Base-by-base conservation (phyloP, 1,140 invertebrate genomes). In the Caenorhabditis inopinata region DNA sequence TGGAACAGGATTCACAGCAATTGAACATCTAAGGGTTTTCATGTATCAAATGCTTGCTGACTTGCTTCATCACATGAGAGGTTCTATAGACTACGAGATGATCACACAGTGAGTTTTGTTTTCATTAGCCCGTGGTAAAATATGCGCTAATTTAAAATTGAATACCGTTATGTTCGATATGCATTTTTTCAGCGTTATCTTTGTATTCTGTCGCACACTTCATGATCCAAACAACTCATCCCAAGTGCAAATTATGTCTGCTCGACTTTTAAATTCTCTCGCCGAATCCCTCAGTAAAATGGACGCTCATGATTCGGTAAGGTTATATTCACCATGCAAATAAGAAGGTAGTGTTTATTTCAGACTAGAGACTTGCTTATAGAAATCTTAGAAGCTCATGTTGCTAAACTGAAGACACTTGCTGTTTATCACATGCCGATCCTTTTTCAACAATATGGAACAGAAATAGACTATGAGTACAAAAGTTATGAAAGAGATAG, bases 11-110 rank as follows among this genome's bases (percentile, higher is more conserved):
- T 79, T 58, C 46, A 79, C 78, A 14, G 29, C 58, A 7, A 53
- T 46, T 14, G 78, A 79, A 14, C 48, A 74, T 38, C n/a, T 79
- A 18, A 23, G 78, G 35, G 29, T 42, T 11, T 74, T 53, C 25
- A 62, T 81, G 46, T 81, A 81, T 51, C 53, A 76, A 29, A 76
- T 76, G 38, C 53, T 81, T 1, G 80, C 80, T 11, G 80, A 81
- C 42, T 75, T 81, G n/a, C 35, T 81, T 16, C 80, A 81, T 73
- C 80, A 81, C 35, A 76, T 77, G 23, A 35, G 80, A n/a, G n/a
- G 16, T 48, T 27, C 32, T 42, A 35, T 81, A 3, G 18, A n/a
- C 25, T 81, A 68, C 23, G 77, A 78, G 16, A 35, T 81, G 74
- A 25, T 81, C 1, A n/a, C 48, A 29, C 80, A 81, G 75, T 80